Base-by-base conservation (phyloP, 2,113 vertebrate species). In the Polypterus senegalus region DNA sequence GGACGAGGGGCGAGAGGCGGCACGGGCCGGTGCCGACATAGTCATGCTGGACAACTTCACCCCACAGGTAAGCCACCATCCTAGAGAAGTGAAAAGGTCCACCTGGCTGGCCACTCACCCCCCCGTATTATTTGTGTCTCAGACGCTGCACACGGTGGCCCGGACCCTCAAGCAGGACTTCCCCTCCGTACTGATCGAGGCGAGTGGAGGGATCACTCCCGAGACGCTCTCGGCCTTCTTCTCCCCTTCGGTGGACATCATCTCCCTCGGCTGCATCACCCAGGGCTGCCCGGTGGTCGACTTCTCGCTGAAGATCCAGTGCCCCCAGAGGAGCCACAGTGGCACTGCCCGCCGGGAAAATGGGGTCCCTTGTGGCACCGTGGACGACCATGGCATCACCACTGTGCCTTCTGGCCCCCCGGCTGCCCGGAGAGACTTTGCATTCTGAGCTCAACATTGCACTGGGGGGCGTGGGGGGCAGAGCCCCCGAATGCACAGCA, bases 251-350 rank as follows among this genome's bases (percentile, higher is more conserved):
- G 65, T 91, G 1, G 85, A 91, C 4, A 59, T 90, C 56, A 73
- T 93, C 68, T 91, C 91, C 0, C 61, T 91, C 61, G 90, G 91
- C 52, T 86, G 86, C 72, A 80, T 93, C 53, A 91, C 90, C 3
- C 89, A 92, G 62, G 86, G 85, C 0, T 85, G 84, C 52, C 84
- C 77, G 0, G 79, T 82, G 4, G 79, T 90, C 0, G 89, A 91
- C 67, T 92, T 93, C 63, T 91, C 91, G 3, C 84, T 93, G 27
- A 91, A 91, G 71, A 71, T 89, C 62, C 27, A 27, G 27, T 27
- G 27, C 27, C 27, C 27, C 27, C 70, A 69, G 48, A 60, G 6
- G n/a, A 61, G 66, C 3, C 7, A 46, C 0, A 43, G 5, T 3
- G 9, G 44, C 49, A 6, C 9, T 11, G 46, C 46, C 9, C 27